Conservation (phyloP, 2,888 invertebrate species). For the Oxyteleia sp. region DNA sequence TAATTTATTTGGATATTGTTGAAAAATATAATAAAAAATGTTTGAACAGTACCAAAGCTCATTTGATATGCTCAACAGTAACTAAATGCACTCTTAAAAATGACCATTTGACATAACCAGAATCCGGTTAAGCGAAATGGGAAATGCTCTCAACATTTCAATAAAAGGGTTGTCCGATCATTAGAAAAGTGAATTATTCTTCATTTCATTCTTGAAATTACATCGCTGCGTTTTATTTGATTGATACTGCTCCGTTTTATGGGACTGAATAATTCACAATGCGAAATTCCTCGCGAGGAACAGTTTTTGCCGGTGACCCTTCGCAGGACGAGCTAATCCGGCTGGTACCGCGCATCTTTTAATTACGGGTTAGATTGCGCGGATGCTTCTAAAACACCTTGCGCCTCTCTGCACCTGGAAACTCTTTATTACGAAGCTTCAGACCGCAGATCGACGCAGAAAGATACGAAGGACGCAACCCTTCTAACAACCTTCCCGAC, state of each 20-base stretch:
- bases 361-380: conserved; percentile 6
- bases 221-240: conserved; percentile 47
- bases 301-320: background rate
- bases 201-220: conserved; percentile 52
- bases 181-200: too few relatives aligned
- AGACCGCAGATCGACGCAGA: background rate
- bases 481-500: background rate
- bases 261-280: conserved; percentile 57
- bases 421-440: background rate
- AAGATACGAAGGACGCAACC: background rate
- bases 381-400: conserved; percentile 25
- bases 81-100: too few relatives aligned
- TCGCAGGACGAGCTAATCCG: background rate
- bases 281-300: conserved; percentile 4
- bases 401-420: conserved; percentile 36
- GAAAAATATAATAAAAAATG: too few relatives aligned
- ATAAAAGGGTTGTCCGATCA: too few relatives aligned
- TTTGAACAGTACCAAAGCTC: too few relatives aligned
- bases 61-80: too few relatives aligned
- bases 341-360: conserved; percentile 8
- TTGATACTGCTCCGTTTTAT: conserved; percentile 54
- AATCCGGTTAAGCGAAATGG: too few relatives aligned
- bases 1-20: too few relatives aligned
- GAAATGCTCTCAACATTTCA: too few relatives aligned
- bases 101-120: too few relatives aligned